Percentiles rank a stretch among this genome's conserved stretches.
Conservation (phyloP, 2,797 vertebrate species). For the Propithecus deckenii region DNA sequence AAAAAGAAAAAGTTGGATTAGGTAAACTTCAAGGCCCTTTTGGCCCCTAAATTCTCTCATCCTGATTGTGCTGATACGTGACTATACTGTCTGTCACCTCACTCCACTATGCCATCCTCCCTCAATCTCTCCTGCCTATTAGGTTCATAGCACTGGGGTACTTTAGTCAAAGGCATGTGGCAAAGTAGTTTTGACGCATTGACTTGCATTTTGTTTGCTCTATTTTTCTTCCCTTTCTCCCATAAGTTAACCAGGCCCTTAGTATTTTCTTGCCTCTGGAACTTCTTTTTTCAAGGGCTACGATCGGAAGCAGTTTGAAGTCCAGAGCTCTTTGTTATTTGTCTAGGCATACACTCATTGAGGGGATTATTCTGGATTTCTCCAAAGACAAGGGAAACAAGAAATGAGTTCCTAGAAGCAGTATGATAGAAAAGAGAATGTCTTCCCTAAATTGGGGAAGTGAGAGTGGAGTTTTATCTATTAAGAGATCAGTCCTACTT, state of each 20-base stretch:
- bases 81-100: background rate
- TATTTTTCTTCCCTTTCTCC: background rate
- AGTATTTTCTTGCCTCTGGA: background rate
- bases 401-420: background rate
- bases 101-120: background rate
- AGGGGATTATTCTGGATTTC: background rate
- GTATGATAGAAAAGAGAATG: background rate
- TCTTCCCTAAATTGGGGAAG: background rate
- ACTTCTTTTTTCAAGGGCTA: background rate
- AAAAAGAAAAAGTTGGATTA: background rate
- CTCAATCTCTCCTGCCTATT: background rate
- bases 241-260: background rate
- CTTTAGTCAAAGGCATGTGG: background rate
- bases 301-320: background rate
- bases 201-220: background rate
- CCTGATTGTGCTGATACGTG: background rate
- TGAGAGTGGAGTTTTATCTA: background rate
- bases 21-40: background rate
- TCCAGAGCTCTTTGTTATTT: background rate
- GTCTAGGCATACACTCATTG: background rate
- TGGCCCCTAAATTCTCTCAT: background rate
- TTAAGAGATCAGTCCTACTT: background rate
- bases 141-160: background rate
- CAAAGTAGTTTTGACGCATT: background rate
- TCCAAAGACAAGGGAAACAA: background rate